Conservation (phyloP, 2,888 invertebrate species). For the Pristionchus maxplancki region DNA sequence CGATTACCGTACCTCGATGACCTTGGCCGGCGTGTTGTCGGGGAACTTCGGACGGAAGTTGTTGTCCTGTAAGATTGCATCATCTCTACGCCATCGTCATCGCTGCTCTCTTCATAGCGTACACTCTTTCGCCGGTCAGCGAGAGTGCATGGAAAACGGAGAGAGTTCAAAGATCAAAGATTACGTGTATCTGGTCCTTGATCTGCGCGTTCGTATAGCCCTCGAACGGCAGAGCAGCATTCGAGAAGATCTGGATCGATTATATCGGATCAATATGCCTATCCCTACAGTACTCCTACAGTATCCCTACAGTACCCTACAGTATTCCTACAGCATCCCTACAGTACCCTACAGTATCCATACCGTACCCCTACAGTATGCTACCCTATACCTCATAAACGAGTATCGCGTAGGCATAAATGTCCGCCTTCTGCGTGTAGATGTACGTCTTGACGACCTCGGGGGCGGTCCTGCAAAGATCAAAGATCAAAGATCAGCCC, state of each 20-base stretch:
- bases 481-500: not conserved
- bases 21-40: not conserved
- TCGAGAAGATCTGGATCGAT: slow-evolving; percentile 34
- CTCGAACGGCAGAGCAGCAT: slow-evolving; percentile 19
- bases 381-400: slow-evolving; percentile 2
- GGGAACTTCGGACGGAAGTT: slow-evolving; percentile 17
- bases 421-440: slow-evolving; percentile 37
- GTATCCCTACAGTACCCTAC: not conserved
- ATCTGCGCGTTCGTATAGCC: slow-evolving; percentile 36
- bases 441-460: slow-evolving; percentile 37
- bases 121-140: not conserved
- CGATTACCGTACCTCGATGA: slow-evolving; percentile 12
- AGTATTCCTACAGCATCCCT: not conserved
- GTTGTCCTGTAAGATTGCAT: not conserved
- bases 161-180: not conserved
- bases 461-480: slow-evolving; percentile 32
- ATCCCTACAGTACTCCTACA: not conserved
- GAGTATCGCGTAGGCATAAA: slow-evolving; percentile 35
- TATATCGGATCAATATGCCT: not conserved
- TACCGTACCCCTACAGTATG: not conserved
- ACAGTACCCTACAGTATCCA: not conserved
- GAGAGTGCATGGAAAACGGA: not conserved
- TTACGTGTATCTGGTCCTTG: slow-evolving; percentile 21
- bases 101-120: not conserved
- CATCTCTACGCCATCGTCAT: not conserved